phyloP scores from a whole-genome alignment of 2,888 invertebrate species.

The Drosophila subsilvestris region DNA sequence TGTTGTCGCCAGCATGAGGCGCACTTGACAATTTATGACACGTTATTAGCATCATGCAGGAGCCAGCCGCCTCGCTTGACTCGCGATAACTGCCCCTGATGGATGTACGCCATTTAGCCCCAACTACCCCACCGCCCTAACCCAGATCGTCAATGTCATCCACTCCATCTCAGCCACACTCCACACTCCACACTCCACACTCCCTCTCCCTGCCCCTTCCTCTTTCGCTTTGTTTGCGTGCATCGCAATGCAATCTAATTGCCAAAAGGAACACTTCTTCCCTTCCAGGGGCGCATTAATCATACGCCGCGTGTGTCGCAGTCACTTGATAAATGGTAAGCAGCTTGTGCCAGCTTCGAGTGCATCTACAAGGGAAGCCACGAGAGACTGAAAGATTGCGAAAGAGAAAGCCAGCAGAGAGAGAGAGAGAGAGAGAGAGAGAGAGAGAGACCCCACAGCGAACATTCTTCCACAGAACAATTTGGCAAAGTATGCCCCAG shows the following conservation, averaged over 20 bases:
- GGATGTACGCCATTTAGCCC: constrained; percentile 7
- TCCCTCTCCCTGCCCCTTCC: neutral
- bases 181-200: too few relatives aligned
- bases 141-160: neutral
- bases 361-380: constrained; percentile 19
- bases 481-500: constrained; percentile 50
- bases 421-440: too few relatives aligned
- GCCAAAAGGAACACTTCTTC: constrained; percentile 22
- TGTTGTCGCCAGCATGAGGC: constrained; percentile 19
- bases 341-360: constrained; percentile 25
- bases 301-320: constrained; percentile 62
- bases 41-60: constrained; percentile 61
- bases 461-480: constrained; percentile 52
- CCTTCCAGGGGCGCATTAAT: constrained; percentile 55
- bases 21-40: constrained; percentile 55
- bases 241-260: constrained; percentile 29
- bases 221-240: neutral
- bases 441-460: neutral
- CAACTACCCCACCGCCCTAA: neutral
- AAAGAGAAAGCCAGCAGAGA: neutral
- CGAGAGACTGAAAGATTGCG: neutral
- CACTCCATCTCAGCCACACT: neutral
- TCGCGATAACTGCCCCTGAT: constrained; percentile 11
- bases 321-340: constrained; percentile 66
- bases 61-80: too few relatives aligned